phyloP scores from a whole-genome alignment of 2,113 vertebrate species.

The Syngnathus floridae region DNA sequence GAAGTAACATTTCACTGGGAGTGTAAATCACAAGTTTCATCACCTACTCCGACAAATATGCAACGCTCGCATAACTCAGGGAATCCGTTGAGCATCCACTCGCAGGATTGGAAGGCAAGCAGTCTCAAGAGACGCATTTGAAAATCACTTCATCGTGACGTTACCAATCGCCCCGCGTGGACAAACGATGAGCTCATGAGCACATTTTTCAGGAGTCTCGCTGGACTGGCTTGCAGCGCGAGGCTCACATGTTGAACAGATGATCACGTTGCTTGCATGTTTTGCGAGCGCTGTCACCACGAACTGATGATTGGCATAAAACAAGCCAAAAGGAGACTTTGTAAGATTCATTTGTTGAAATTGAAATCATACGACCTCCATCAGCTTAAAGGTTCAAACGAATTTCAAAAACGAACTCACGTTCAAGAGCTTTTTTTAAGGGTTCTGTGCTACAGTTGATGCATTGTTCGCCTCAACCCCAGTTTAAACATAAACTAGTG shows the following conservation, averaged over 20 bases:
- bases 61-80: background rate
- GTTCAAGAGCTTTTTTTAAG: background rate
- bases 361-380: background rate
- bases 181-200: conserved; percentile 4
- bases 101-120: background rate
- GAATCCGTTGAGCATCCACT: background rate
- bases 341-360: background rate
- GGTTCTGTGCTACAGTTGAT: background rate
- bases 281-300: background rate
- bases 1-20: background rate
- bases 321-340: background rate
- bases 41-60: conserved; percentile 1
- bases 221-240: background rate
- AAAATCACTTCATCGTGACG: conserved; percentile 5
- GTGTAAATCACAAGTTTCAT: conserved; percentile 3
- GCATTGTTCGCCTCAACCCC: background rate
- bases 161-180: background rate
- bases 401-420: no score
- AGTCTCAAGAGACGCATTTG: background rate
- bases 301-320: background rate
- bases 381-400: no score
- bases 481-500: conserved; percentile 1
- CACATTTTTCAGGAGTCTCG: conserved; percentile 4
- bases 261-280: background rate
- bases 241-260: conserved; percentile 5